Evolutionary conservation across 1,140 invertebrate genomes (phyloP).

Genomic region (Eciton burchellii): DNA sequence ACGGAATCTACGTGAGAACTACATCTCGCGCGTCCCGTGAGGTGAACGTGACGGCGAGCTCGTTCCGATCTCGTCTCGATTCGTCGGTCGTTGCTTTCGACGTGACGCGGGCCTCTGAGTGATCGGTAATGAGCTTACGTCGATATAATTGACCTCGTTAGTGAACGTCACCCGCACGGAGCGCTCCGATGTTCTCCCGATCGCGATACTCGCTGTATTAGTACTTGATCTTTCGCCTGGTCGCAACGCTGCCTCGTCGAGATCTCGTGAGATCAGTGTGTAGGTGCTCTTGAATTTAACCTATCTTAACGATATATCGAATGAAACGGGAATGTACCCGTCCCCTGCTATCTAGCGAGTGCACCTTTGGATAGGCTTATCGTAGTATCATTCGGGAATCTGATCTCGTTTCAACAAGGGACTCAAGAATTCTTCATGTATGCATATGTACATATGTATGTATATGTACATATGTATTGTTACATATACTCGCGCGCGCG

Average conservation of each 20-base stretch:
- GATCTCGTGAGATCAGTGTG: conserved; percentile 9
- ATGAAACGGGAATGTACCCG: too few relatives aligned
- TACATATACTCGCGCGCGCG: too few relatives aligned
- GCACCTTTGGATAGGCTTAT: too few relatives aligned
- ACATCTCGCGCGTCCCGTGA: too few relatives aligned
- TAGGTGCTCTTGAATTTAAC: conserved; percentile 8
- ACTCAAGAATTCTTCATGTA: too few relatives aligned
- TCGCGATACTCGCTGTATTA: neutral
- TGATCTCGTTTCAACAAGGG: too few relatives aligned
- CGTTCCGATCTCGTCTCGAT: conserved; percentile 1
- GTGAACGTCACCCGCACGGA: neutral
- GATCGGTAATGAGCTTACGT: conserved; percentile 23
- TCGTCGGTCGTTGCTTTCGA: conserved; percentile 8
- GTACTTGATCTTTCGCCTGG: neutral
- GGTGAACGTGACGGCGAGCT: neutral
- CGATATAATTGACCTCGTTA: neutral
- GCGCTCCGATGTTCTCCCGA: neutral
- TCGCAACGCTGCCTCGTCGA: neutral
- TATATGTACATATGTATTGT: too few relatives aligned
- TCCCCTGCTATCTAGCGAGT: too few relatives aligned
- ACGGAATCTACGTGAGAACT: neutral
- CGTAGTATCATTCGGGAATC: too few relatives aligned
- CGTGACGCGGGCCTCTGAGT: neutral
- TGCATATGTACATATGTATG: too few relatives aligned
- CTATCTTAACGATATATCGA: conserved; percentile 1